These are phyloP conservation scores for Peucedramus taeniatus DNA, from an alignment of 2,113 vertebrate species.

Conservation along the genomic window DNA sequence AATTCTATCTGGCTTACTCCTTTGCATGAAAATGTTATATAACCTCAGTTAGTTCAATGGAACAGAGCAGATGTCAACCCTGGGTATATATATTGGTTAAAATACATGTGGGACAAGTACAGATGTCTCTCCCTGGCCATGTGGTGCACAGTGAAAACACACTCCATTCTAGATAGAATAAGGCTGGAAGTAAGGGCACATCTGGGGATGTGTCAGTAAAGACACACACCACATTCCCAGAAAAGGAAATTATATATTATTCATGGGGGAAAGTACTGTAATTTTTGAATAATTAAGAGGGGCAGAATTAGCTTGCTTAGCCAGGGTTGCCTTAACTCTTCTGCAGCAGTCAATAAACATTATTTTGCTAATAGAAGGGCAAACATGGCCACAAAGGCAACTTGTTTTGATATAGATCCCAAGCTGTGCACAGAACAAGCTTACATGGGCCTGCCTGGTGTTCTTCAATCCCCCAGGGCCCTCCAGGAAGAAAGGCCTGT, in stretches of 20 bases:
- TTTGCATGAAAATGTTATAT: background rate
- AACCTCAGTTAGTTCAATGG: background rate
- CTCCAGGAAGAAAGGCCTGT: fast-evolving
- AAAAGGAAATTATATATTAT: background rate
- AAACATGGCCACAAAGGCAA: background rate
- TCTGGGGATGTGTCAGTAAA: background rate
- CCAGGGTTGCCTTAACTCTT: background rate
- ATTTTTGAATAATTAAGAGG: background rate
- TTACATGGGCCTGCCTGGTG: fast-evolving
- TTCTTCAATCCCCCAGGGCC: fast-evolving
- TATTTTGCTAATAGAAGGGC: background rate
- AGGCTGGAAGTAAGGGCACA: background rate
- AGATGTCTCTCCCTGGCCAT: background rate
- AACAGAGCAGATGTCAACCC: background rate
- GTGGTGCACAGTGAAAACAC: background rate
- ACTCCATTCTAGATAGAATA: background rate
- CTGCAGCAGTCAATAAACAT: background rate
- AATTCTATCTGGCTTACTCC: background rate
- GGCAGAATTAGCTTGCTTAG: background rate
- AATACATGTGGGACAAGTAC: background rate
- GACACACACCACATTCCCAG: background rate
- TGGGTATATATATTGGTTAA: background rate
- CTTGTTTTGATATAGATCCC: background rate
- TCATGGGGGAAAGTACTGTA: fast-evolving
- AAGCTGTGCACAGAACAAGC: background rate